phyloP scores from a whole-genome alignment of 2,797 vertebrate species.

The Chrosomus eos region DNA sequence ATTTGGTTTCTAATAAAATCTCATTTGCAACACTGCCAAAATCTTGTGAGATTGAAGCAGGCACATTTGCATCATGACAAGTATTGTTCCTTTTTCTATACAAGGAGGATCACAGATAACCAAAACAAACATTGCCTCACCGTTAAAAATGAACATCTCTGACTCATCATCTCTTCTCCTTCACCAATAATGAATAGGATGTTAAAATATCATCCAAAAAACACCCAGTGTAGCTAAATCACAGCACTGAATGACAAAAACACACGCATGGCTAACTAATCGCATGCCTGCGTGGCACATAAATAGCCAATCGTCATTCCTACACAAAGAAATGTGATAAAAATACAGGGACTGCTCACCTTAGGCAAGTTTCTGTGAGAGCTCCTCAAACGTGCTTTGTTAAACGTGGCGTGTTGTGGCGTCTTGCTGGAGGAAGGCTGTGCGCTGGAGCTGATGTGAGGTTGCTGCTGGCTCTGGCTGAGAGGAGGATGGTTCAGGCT shows the following conservation, averaged over 20 bases:
- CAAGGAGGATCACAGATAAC: not conserved
- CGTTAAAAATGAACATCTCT: not conserved
- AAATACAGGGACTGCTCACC: slow-evolving; percentile 69
- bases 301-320: slow-evolving; percentile 1
- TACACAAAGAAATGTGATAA: not conserved
- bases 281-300: not conserved
- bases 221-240: not conserved
- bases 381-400: slow-evolving; percentile 65
- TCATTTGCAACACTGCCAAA: not conserved
- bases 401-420: slow-evolving; percentile 62
- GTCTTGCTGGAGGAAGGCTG: slow-evolving; percentile 81
- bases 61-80: not conserved
- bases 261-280: not conserved
- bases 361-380: slow-evolving; percentile 64
- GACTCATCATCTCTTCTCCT: not conserved
- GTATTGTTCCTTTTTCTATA: not conserved
- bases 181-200: not conserved
- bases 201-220: not conserved
- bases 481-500: slow-evolving; percentile 78
- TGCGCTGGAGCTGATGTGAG: slow-evolving; percentile 59
- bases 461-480: slow-evolving; percentile 69
- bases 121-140: not conserved
- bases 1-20: not conserved
- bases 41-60: not conserved
- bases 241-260: slow-evolving; percentile 2